Evolutionary conservation across 2,888 invertebrate species (phyloP).

Genomic region (Cephus spinipes): DNA sequence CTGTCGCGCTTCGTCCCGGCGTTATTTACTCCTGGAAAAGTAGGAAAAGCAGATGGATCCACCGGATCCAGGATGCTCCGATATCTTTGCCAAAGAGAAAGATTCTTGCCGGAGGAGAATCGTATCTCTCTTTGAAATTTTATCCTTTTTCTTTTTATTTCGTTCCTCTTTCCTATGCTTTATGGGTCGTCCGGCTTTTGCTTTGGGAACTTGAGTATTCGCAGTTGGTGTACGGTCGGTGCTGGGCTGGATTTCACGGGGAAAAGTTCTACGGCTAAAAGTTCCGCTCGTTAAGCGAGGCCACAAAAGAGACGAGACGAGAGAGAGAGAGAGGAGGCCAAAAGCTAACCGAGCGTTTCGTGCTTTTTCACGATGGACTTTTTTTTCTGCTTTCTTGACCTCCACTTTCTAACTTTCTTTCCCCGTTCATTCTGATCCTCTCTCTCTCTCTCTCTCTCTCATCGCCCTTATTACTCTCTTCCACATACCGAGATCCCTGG

Average conservation of each 20-base stretch:
- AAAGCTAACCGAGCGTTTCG: constrained; percentile 10
- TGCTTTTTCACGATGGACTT: neutral
- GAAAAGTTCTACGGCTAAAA: neutral
- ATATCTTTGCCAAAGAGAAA: neutral
- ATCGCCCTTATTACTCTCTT: constrained; percentile 3
- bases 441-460: constrained; percentile 5
- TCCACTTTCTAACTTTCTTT: constrained; percentile 5
- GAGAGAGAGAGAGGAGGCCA: neutral
- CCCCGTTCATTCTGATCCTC: neutral
- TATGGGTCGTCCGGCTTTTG: neutral
- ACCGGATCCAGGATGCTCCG: neutral
- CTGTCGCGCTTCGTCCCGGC: neutral
- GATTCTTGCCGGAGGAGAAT: neutral
- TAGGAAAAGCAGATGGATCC: neutral
- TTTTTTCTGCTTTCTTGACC: neutral
- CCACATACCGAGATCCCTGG: neutral
- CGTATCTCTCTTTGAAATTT: neutral
- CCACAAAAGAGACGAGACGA: neutral
- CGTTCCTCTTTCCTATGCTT: neutral
- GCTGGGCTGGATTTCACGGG: neutral
- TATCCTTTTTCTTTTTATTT: neutral
- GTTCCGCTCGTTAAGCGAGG: neutral
- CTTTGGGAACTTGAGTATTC: neutral
- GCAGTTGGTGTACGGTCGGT: neutral
- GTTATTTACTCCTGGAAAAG: neutral